Percentiles rank a stretch among this genome's conserved stretches.
Evolutionary conservation across 2,113 vertebrate species (phyloP).

Genomic region (Rattus rattus): DNA sequence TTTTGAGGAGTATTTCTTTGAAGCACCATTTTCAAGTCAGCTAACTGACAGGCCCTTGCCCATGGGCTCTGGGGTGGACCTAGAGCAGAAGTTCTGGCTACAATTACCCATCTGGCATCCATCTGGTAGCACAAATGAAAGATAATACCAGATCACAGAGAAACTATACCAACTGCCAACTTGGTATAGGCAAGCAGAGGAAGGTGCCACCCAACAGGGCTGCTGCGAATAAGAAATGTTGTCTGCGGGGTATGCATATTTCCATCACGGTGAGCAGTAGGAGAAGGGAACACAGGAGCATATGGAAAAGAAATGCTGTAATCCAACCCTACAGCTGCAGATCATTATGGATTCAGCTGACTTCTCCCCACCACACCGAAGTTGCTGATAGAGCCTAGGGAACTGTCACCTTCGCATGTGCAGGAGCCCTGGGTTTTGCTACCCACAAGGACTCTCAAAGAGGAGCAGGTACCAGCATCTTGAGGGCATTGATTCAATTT

Average conservation of each 20-base stretch:
- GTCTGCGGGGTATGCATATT: conserved; percentile 80
- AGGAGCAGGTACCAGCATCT: conserved; percentile 71
- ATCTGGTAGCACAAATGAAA: conserved; percentile 88
- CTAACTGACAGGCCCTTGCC: conserved; percentile 85
- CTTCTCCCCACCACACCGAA: conserved; percentile 53
- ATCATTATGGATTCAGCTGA: conserved; percentile 78
- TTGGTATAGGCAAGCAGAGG: conserved; percentile 83
- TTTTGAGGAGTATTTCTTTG: conserved; percentile 85
- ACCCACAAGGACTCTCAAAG: conserved; percentile 70
- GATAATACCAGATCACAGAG: conserved; percentile 87
- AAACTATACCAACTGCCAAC: conserved; percentile 86
- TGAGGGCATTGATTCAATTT: conserved; percentile 14
- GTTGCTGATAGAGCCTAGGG: conserved; percentile 55
- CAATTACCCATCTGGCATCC: conserved; percentile 89
- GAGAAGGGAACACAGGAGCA: conserved; percentile 65
- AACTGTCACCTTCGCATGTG: conserved; percentile 64
- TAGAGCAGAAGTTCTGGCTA: conserved; percentile 84
- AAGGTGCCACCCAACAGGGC: conserved; percentile 82
- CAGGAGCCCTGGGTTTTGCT: conserved; percentile 59
- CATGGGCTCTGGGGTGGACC: conserved; percentile 82
- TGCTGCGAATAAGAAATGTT: conserved; percentile 80
- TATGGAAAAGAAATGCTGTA: conserved; percentile 75
- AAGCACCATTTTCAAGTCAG: conserved; percentile 84
- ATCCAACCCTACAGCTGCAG: conserved; percentile 78
- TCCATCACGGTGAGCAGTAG: conserved; percentile 65